phyloP scores from a whole-genome alignment of 2,797 vertebrate genomes.

The Enteromius mattozi region DNA sequence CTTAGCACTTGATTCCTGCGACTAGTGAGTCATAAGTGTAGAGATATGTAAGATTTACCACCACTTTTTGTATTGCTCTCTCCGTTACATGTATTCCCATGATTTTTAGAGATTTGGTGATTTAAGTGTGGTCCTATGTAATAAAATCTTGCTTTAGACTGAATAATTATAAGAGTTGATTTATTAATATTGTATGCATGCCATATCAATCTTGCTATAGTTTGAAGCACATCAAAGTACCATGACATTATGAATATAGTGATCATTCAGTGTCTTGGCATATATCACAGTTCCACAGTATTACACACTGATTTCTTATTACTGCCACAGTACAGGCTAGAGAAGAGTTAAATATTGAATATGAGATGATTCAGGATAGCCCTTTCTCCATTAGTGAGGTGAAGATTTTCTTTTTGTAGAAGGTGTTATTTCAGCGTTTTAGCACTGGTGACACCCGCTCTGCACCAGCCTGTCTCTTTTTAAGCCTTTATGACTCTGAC shows the following conservation, averaged over 20 bases:
- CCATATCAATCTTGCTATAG: neutral
- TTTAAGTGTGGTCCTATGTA: neutral
- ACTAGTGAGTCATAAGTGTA: slow-evolving; percentile 27
- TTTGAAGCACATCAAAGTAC: neutral
- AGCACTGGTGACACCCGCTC: slow-evolving; percentile 37
- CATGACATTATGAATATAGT: slow-evolving; percentile 3
- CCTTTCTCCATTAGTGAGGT: slow-evolving; percentile 26
- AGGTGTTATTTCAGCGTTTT: slow-evolving; percentile 52
- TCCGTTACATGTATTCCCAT: slow-evolving; percentile 27
- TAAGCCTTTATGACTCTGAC: slow-evolving; percentile 52
- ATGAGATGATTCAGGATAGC: slow-evolving; percentile 27
- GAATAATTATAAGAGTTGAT: neutral
- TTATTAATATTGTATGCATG: neutral
- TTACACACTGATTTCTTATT: neutral
- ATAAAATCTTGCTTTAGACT: neutral
- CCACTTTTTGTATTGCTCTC: slow-evolving; percentile 24
- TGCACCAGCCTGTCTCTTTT: slow-evolving; percentile 43
- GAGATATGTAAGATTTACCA: slow-evolving; percentile 34
- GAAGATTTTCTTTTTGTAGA: slow-evolving; percentile 14
- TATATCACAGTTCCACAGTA: neutral
- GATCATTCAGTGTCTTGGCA: neutral
- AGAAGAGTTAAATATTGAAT: slow-evolving; percentile 18
- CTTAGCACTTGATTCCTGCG: slow-evolving; percentile 10
- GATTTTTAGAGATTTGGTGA: slow-evolving; percentile 3
- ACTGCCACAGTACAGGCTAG: neutral